Evolutionary conservation across 2,113 vertebrate genomes (phyloP).

Genomic region (Plestiodon gilberti): DNA sequence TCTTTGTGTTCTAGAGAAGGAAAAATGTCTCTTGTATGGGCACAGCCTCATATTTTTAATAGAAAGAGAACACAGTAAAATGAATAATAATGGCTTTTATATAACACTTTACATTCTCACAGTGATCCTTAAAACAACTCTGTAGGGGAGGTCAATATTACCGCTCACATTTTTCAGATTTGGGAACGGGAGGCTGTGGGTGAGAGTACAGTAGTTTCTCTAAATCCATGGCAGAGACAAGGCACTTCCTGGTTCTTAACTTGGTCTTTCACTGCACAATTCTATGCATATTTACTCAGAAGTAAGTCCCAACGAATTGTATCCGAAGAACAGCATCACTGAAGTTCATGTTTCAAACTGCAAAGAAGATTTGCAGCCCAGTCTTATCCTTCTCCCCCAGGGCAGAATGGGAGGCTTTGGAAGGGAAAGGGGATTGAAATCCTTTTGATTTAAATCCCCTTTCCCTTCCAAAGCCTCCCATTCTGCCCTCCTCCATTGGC

Average conservation of each 20-base stretch:
- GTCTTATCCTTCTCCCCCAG: too few species aligned
- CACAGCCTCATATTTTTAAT: rapidly evolving
- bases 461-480: too few species aligned
- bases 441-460: too few species aligned
- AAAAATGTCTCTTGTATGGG: rapidly evolving
- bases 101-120: background rate
- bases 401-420: too few species aligned
- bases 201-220: background rate
- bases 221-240: background rate
- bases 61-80: rapidly evolving
- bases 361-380: too few species aligned
- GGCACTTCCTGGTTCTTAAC: background rate
- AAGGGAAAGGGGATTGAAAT: too few species aligned
- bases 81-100: background rate
- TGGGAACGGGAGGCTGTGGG: background rate
- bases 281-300: too few species aligned
- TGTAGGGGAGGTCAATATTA: background rate
- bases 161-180: background rate
- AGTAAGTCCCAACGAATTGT: too few species aligned
- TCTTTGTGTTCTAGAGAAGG: rapidly evolving
- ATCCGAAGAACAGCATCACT: too few species aligned
- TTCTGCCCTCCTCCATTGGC: too few species aligned
- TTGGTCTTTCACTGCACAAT: too few species aligned
- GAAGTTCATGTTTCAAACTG: too few species aligned
- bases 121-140: background rate